A percentile compares a stretch with the other conserved stretches of the same genome.
Conservation (phyloP, 2,797 vertebrate genomes). For the Silurus lanzhouensis region DNA sequence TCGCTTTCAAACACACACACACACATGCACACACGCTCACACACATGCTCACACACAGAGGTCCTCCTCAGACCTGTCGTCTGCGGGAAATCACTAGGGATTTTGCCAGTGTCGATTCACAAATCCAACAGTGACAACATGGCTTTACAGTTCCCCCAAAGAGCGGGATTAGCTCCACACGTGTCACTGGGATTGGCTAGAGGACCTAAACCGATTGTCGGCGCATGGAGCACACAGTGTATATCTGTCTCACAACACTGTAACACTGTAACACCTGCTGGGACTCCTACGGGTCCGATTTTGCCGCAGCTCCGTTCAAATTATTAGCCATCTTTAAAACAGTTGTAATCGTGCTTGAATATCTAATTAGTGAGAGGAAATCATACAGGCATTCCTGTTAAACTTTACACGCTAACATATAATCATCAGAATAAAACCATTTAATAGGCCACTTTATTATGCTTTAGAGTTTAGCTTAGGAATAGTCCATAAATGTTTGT, state of each 20-base stretch:
- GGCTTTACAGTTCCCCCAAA: conserved; percentile 87
- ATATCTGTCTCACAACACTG: conserved; percentile 6
- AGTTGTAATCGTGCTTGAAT: conserved; percentile 30
- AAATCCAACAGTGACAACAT: conserved; percentile 91
- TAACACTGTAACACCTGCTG: conserved; percentile 11
- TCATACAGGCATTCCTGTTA: not conserved
- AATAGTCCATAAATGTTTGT: conserved; percentile 72
- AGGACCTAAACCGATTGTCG: conserved; percentile 89
- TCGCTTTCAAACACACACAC: conserved; percentile 12
- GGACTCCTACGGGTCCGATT: not conserved
- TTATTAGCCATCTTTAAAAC: not conserved
- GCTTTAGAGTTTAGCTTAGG: conserved; percentile 64
- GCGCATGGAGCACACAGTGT: conserved; percentile 78
- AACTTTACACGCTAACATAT: not conserved
- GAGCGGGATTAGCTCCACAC: conserved; percentile 89
- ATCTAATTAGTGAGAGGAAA: not conserved
- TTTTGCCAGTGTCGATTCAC: conserved; percentile 84
- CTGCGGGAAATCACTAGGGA: conserved; percentile 89
- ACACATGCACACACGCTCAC: conserved; percentile 35
- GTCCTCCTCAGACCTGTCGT: conserved; percentile 83
- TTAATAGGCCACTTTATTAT: conserved; percentile 63
- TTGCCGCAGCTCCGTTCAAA: conserved; percentile 1
- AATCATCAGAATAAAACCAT: conserved; percentile 60
- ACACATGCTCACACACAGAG: conserved; percentile 51
- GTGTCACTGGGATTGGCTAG: conserved; percentile 89